Evolutionary conservation across 2,113 vertebrate genomes (phyloP).

Genomic region (Prunella fulvescens): DNA sequence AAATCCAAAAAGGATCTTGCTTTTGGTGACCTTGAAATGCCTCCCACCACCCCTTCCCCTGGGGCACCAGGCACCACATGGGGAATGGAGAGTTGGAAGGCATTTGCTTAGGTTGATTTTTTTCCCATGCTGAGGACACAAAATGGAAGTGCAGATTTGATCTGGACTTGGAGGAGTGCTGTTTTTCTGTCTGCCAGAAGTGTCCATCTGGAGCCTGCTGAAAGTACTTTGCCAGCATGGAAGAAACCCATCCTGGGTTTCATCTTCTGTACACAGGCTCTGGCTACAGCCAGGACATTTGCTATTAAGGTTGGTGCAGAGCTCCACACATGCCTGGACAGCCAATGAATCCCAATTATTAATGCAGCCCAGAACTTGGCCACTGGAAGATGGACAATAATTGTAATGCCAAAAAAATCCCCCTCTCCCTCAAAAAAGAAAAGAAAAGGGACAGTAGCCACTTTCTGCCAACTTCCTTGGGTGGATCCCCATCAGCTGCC

Average conservation of each 20-base stretch:
- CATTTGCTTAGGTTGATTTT: background rate
- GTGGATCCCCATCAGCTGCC: slow-evolving; percentile 9
- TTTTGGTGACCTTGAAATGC: background rate
- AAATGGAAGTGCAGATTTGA: background rate
- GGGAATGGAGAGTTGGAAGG: background rate
- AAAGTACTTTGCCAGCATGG: background rate
- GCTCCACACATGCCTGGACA: background rate
- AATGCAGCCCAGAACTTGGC: slow-evolving; percentile 43
- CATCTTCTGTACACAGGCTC: background rate
- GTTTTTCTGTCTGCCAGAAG: background rate
- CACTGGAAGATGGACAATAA: slow-evolving; percentile 32
- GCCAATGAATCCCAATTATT: background rate
- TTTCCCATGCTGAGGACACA: background rate
- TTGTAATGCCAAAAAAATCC: slow-evolving; percentile 34
- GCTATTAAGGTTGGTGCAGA: background rate
- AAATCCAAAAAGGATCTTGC: background rate
- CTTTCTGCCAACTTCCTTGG: background rate
- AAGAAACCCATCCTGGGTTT: background rate
- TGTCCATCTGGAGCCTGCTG: background rate
- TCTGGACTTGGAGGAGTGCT: background rate
- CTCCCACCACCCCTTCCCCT: background rate
- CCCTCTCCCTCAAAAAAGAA: background rate
- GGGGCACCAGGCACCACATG: background rate
- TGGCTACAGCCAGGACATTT: background rate
- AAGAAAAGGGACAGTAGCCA: slow-evolving; percentile 54